A percentile compares a stretch with the other conserved stretches of the same genome.
Conservation (phyloP, 2,888 invertebrate genomes). For the Neoaliturus tenellus region DNA sequence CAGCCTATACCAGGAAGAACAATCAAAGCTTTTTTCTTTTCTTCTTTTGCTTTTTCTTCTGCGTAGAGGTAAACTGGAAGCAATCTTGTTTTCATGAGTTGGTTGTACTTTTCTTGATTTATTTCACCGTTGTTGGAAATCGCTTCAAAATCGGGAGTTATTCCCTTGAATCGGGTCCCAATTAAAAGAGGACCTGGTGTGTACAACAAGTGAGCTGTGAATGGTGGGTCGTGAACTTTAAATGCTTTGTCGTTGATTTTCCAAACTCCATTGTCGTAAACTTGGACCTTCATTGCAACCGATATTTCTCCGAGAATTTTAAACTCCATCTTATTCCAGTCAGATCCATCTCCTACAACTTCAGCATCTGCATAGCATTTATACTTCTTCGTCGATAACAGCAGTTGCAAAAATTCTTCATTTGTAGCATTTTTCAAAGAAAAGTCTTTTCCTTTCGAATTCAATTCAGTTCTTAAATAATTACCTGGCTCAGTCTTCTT, state of each 20-base stretch:
- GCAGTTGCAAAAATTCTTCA: conserved; percentile 5
- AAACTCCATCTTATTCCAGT: not conserved
- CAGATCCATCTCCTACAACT: conserved; percentile 5
- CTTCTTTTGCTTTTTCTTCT: not conserved
- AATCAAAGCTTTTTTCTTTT: not conserved
- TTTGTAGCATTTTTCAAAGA: not conserved
- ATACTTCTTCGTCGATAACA: not conserved
- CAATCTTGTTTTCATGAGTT: not conserved
- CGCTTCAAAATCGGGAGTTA: not conserved
- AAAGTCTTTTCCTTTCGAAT: not conserved
- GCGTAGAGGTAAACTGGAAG: not conserved
- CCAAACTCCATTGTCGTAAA: conserved; percentile 29
- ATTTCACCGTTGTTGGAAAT: not conserved
- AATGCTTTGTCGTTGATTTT: conserved; percentile 5
- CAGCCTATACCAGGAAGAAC: conserved; percentile 16
- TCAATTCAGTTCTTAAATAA: not conserved
- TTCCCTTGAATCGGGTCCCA: not conserved
- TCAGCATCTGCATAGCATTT: not conserved
- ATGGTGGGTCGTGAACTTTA: not conserved
- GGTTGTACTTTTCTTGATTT: conserved; percentile 16
- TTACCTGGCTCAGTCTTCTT: not conserved
- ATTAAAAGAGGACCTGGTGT: not conserved
- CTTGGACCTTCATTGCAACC: not conserved
- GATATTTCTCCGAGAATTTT: conserved; percentile 4
- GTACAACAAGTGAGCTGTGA: not conserved